phyloP scores from a whole-genome alignment of 1,140 invertebrate genomes.

The Aphelenchoides besseyi region DNA sequence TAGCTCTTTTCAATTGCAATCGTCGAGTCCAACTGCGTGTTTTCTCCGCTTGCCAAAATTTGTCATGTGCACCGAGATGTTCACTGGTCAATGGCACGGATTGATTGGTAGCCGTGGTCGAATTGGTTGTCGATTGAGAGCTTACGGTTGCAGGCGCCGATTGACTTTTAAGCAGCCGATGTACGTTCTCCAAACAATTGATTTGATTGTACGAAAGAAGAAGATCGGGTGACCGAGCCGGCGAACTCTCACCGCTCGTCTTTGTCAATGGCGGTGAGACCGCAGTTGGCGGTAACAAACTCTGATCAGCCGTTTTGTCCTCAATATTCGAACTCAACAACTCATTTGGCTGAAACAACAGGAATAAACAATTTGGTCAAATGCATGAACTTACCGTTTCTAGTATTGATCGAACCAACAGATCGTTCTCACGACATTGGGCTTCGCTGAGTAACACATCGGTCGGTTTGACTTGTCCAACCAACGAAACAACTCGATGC shows the following conservation, averaged over 20 bases:
- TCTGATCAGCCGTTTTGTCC: background rate
- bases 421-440: slow-evolving; percentile 5
- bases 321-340: background rate
- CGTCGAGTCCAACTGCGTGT: slow-evolving; percentile 43
- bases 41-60: slow-evolving; percentile 50
- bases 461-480: background rate
- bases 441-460: background rate
- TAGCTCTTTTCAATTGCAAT: slow-evolving; percentile 30
- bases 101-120: slow-evolving; percentile 16
- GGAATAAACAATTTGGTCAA: slow-evolving; percentile 18
- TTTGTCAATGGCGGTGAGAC: slow-evolving; percentile 24
- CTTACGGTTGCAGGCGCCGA: background rate
- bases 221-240: slow-evolving; percentile 27
- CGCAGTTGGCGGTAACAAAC: background rate
- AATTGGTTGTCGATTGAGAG: background rate
- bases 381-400: slow-evolving; percentile 14
- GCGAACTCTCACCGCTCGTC: slow-evolving; percentile 7
- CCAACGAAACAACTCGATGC: slow-evolving; percentile 69
- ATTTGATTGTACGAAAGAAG: slow-evolving; percentile 54
- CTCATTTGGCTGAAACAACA: background rate
- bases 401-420: slow-evolving; percentile 18
- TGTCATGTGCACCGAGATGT: slow-evolving; percentile 51
- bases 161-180: slow-evolving; percentile 60
- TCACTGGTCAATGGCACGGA: slow-evolving; percentile 48
- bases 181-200: slow-evolving; percentile 61